These are phyloP conservation scores for Neodiprion lecontei DNA, from an alignment of 1,140 invertebrate species.

Conservation along the genomic window DNA sequence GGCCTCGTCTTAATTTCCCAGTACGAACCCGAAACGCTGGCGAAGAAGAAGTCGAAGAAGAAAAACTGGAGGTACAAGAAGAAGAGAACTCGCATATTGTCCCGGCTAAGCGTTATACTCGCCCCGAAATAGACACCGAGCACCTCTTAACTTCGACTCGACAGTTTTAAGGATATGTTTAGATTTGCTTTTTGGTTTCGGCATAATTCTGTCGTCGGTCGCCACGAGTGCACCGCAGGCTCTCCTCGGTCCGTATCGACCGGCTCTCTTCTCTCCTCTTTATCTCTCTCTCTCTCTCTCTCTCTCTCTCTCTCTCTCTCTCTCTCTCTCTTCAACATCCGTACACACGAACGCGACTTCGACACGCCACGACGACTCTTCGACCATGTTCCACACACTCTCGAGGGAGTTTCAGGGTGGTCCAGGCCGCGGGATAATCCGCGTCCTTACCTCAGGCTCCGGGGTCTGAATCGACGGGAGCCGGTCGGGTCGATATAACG, in stretches of 20 bases:
- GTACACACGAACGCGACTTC: too few relatives aligned
- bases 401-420: not conserved
- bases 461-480: too few relatives aligned
- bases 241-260: constrained; percentile 10
- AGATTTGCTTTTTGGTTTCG: constrained; percentile 11
- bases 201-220: constrained; percentile 17
- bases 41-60: not conserved
- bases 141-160: constrained; percentile 14
- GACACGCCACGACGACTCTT: too few relatives aligned
- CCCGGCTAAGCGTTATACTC: constrained; percentile 5
- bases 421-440: not conserved
- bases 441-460: not conserved
- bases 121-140: constrained; percentile 10
- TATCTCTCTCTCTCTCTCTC: not conserved
- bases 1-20: not conserved
- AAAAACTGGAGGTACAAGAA: not conserved
- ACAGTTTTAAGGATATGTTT: constrained; percentile 6
- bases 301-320: not conserved
- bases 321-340: not conserved
- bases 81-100: not conserved
- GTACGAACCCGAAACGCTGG: too few relatives aligned
- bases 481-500: too few relatives aligned
- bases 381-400: not conserved
- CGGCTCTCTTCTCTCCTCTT: not conserved
- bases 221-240: not conserved